A percentile compares a stretch with the other conserved stretches of the same genome.
phyloP scores from a whole-genome alignment of 2,888 invertebrate species.

The Stomorhina lunata region DNA sequence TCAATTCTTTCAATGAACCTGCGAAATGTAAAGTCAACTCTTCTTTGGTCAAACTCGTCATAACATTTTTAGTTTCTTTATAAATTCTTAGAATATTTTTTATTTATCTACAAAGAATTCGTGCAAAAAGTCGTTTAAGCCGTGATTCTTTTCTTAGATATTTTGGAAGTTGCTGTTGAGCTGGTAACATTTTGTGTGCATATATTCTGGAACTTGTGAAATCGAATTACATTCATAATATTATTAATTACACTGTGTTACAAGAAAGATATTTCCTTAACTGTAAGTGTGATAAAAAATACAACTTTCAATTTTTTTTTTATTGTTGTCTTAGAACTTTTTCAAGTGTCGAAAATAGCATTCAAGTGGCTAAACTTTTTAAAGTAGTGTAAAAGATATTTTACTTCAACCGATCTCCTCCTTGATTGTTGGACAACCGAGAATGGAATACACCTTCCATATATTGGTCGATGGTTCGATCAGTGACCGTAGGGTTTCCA shows the following conservation, averaged over 20 bases:
- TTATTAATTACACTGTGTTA: background rate
- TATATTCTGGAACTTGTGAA: background rate
- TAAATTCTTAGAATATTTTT: constrained; percentile 21
- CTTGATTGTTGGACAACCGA: too few relatives aligned
- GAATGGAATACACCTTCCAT: too few relatives aligned
- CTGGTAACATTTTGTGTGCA: background rate
- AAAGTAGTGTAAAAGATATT: too few relatives aligned
- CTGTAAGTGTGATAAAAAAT: background rate
- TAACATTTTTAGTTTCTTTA: constrained; percentile 6
- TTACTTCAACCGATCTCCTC: too few relatives aligned
- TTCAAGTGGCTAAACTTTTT: too few relatives aligned
- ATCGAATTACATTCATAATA: background rate
- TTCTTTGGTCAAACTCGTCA: background rate
- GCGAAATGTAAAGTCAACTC: background rate
- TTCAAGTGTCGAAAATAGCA: too few relatives aligned
- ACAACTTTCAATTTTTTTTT: too few relatives aligned
- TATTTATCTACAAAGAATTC: constrained; percentile 56
- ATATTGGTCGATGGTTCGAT: too few relatives aligned
- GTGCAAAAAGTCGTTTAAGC: constrained; percentile 52
- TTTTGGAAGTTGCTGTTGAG: background rate
- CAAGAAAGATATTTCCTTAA: background rate
- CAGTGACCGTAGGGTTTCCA: too few relatives aligned
- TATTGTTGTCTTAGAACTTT: too few relatives aligned
- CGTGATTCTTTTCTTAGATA: constrained; percentile 50
- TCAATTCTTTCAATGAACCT: constrained; percentile 20